Evolutionary conservation across 2,888 invertebrate genomes (phyloP).

Genomic region (Magallana nippona): DNA sequence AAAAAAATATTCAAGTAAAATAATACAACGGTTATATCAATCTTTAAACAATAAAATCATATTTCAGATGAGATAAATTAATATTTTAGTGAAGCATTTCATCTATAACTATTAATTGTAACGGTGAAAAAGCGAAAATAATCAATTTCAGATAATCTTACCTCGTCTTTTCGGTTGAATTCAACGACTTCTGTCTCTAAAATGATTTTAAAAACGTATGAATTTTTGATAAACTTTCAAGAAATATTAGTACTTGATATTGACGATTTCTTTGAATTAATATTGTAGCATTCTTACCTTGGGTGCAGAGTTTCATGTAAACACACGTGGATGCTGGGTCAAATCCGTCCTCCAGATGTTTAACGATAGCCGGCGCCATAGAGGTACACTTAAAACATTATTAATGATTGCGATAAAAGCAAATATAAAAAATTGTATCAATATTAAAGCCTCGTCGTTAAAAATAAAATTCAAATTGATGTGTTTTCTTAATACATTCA

Average conservation of each 20-base stretch:
- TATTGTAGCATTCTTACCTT: neutral
- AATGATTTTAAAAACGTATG: neutral
- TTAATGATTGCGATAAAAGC: neutral
- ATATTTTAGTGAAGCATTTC: too few relatives aligned
- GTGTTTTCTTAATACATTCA: too few relatives aligned
- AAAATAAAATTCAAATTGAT: too few relatives aligned
- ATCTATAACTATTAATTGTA: neutral
- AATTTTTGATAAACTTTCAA: too few relatives aligned
- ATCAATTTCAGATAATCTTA: neutral
- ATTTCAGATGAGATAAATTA: too few relatives aligned
- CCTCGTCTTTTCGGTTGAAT: conserved; percentile 10
- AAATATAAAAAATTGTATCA: neutral
- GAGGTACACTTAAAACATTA: conserved; percentile 35
- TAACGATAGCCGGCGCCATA: conserved; percentile 42
- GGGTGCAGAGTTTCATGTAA: conserved; percentile 41
- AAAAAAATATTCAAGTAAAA: too few relatives aligned
- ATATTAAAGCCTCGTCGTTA: too few relatives aligned
- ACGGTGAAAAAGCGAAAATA: neutral
- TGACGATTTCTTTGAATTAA: neutral
- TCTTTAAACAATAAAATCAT: too few relatives aligned
- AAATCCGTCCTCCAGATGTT: conserved; percentile 40
- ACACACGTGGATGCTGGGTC: conserved; percentile 44
- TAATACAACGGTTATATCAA: too few relatives aligned
- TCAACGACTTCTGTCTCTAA: neutral
- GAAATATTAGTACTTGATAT: too few relatives aligned